Evolutionary conservation across 2,888 invertebrate species (phyloP).

Genomic region (Peribatodes rhomboidaria): DNA sequence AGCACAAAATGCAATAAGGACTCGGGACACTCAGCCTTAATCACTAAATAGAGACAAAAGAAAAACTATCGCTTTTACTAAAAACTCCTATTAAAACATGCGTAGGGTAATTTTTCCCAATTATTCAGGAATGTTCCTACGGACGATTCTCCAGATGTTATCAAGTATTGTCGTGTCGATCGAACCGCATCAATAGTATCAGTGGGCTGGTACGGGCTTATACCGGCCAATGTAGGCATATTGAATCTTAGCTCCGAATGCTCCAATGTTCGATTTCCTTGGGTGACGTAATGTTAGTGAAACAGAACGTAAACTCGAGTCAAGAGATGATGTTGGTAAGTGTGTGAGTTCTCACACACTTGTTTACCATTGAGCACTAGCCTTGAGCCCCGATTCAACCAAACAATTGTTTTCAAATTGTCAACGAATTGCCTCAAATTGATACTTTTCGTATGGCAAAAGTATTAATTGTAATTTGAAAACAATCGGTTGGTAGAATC

Average conservation of each 20-base stretch:
- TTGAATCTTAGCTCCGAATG: constrained; percentile 44
- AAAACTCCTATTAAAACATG: too few relatives aligned
- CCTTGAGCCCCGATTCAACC: too few relatives aligned
- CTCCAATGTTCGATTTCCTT: constrained; percentile 38
- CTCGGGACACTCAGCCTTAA: too few relatives aligned
- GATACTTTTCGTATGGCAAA: too few relatives aligned
- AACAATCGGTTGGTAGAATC: too few relatives aligned
- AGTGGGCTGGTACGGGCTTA: constrained; percentile 60
- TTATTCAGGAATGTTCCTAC: background rate
- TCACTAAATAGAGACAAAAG: too few relatives aligned
- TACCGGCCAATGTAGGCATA: constrained; percentile 42
- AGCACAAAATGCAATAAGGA: too few relatives aligned
- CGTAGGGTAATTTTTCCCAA: background rate
- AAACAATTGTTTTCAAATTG: too few relatives aligned
- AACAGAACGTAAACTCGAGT: constrained; percentile 6
- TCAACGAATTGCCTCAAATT: too few relatives aligned
- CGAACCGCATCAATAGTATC: constrained; percentile 54
- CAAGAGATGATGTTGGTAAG: background rate
- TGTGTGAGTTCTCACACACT: background rate
- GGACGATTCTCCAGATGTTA: constrained; percentile 29
- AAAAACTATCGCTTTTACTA: too few relatives aligned
- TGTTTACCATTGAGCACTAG: too few relatives aligned
- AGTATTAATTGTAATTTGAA: too few relatives aligned
- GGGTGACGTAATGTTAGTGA: constrained; percentile 30
- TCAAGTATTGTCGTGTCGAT: constrained; percentile 47